These are phyloP conservation scores for Urocitellus parryii DNA, from an alignment of 2,113 vertebrate species.

Conservation along the genomic window DNA sequence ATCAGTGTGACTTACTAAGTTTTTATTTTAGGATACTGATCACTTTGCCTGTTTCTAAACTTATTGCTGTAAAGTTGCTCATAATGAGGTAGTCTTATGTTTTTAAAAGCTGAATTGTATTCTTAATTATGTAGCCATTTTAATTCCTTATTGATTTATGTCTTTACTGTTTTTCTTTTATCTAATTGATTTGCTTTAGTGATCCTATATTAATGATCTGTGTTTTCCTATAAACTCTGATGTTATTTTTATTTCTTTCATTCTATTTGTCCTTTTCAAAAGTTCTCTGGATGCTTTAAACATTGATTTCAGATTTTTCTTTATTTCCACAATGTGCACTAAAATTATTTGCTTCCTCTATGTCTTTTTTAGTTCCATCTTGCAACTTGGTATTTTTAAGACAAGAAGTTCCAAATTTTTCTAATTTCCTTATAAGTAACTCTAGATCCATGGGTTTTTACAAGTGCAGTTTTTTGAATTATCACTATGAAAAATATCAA, in stretches of 20 bases:
- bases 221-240: conserved; percentile 26
- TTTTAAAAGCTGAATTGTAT: neutral
- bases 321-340: neutral
- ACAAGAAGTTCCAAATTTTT: conserved; percentile 12
- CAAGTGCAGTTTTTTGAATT: neutral
- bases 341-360: conserved; percentile 9
- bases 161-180: neutral
- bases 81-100: neutral
- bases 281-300: neutral
- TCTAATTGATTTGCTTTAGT: conserved; percentile 16
- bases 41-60: conserved; percentile 4
- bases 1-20: neutral
- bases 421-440: neutral
- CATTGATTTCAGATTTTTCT: conserved; percentile 22
- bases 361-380: neutral
- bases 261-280: neutral
- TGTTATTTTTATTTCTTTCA: conserved; percentile 5
- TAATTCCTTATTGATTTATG: conserved; percentile 21
- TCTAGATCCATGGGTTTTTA: neutral
- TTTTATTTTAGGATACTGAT: neutral
- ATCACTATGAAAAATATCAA: conserved; percentile 29
- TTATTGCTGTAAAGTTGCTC: neutral
- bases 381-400: conserved; percentile 22
- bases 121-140: neutral
- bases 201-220: conserved; percentile 20